Base-by-base conservation (phyloP, 2,888 invertebrate genomes). In the Philereme transversata region DNA sequence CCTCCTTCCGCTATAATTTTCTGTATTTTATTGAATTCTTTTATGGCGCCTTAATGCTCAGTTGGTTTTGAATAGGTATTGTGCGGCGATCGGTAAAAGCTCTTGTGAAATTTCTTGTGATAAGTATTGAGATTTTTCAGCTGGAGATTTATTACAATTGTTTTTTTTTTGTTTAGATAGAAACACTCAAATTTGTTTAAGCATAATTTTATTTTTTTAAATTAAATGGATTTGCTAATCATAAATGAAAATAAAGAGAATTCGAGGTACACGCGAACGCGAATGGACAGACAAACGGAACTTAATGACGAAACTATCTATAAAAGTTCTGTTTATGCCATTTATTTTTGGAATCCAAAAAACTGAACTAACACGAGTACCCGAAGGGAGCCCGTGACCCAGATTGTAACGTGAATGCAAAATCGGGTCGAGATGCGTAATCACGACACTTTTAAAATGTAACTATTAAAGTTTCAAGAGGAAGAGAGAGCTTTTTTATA, bases 381-480 rank as follows among this genome's bases (percentile, higher is more conserved):
- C 22, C 3, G 22, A 22, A 22, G 38, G 56, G 51, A 64, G 76
- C 72, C 81, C 79, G 65, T 84, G 84, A 84, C 86, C 86, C 64
- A 83, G 59, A 83, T 83, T 68, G 72, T 74, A 74, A 74, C 68
- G 68, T 77, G 74, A 76, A 81, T 75, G 68, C 75, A 76, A 78
- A 80, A 78, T 70, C 67, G 69, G 78, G 78, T 73, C 76, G 71
- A 73, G 70, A 65, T 70, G 71, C 68, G 68, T 67, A 72, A 71
- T 76, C 57, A 57, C 52, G 60, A 68, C 73, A 65, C 59, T 64
- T 68, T 64, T 60, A 62, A 22, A 65, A 64, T 62, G 59, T 61
- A 22, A 22, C 22, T 22, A 69, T 65, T 69, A 62, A 60, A 65
- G 61, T 61, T 62, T 59, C 48, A 56, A 45, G 58, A 44, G 43